A percentile compares a stretch with the other conserved stretches of the same genome.
phyloP scores from a whole-genome alignment of 2,113 vertebrate species.

The Dasyurus viverrinus region DNA sequence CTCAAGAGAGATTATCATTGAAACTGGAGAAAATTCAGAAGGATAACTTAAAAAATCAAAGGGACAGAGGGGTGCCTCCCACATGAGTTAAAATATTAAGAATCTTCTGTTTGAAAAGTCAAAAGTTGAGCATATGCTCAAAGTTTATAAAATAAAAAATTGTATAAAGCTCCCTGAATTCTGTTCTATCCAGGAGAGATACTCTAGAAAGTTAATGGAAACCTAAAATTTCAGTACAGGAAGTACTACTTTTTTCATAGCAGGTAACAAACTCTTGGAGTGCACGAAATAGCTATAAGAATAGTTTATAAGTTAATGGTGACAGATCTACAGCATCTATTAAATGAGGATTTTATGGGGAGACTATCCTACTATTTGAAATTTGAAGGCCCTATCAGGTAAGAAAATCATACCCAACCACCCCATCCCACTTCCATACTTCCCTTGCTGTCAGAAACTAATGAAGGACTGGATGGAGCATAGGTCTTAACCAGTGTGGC shows the following conservation, averaged over 20 bases:
- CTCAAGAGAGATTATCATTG: background rate
- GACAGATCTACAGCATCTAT: background rate
- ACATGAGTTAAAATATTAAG: constrained; percentile 26
- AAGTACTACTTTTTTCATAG: background rate
- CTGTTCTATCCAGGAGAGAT: background rate
- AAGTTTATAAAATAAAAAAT: constrained; percentile 48
- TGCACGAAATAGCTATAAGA: constrained; percentile 41
- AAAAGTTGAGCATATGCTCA: constrained; percentile 31
- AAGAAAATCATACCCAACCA: constrained; percentile 6
- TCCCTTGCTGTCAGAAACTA: constrained; percentile 32
- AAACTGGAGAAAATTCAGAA: background rate
- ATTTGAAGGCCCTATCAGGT: constrained; percentile 17
- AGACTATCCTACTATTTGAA: constrained; percentile 20
- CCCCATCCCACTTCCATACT: background rate
- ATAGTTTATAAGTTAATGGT: background rate
- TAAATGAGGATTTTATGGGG: background rate
- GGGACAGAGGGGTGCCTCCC: background rate
- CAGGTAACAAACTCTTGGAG: constrained; percentile 21
- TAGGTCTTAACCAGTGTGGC: constrained; percentile 33
- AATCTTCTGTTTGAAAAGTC: constrained; percentile 55
- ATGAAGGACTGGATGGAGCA: constrained; percentile 32
- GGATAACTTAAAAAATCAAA: constrained; percentile 33
- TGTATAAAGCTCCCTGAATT: background rate
- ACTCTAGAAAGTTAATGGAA: background rate
- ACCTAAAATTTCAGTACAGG: background rate